Base-by-base conservation (phyloP, 2,888 invertebrate species). In the Cheilosia impressa region DNA sequence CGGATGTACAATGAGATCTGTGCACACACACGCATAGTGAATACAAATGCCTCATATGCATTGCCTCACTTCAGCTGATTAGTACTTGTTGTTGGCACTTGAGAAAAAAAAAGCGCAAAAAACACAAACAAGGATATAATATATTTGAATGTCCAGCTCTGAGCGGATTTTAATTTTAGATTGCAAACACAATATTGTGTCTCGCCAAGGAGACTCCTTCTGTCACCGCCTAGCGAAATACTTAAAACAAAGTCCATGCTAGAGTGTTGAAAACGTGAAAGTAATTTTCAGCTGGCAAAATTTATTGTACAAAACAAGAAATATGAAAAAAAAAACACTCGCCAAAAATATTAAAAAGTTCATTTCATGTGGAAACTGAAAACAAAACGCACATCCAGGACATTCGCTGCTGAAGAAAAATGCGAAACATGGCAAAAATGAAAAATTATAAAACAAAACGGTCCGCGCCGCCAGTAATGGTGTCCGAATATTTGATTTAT, bases 401-500 rank as follows among this genome's bases (percentile, higher is more conserved):
- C 17, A 57, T 17, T 17, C 57, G 34, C 9, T 47, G 52, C 13
- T 13, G 34, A 69, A 69, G 69, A 63, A 69, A 63, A 69, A 63
- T 57, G 55, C 69, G 38, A 53, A 60, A 60, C 62, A 62, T 72
- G 38, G 73, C 13, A 17, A 55, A 58, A 77, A 77, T 72, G 72
- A 53, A 66, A 79, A 65, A 53, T 63, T 63, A 71, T 63, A 71
- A 71, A 78, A 78, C 69, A 71, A 71, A 68, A 53, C 27, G 45
- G 31, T 22, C 47, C 31, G 13, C 27, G 31, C 19, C 53, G 22
- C 71, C 57, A 75, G 73, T 76, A 65, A 71, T 76, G 45, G 84
- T 85, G 84, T 80, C 84, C 80, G 84, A 80, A 76, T 80, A 66
- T 85, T 85, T 85, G 80, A 85, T 85, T 85, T 76, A 85, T 80